phyloP scores from a whole-genome alignment of 2,797 vertebrate species.

The Pseudochromis fuscus region DNA sequence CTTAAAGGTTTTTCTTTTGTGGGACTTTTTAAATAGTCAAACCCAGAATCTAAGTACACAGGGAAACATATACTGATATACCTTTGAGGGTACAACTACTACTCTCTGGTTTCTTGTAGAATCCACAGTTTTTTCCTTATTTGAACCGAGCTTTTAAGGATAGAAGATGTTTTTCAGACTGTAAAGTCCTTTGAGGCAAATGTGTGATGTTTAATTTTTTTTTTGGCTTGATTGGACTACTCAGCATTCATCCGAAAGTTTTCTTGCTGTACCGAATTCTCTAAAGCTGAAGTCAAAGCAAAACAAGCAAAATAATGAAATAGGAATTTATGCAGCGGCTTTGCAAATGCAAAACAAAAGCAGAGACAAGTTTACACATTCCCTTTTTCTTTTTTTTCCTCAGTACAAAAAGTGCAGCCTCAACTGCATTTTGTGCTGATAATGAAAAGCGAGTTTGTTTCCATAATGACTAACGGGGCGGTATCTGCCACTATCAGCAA shows the following conservation, averaged over 20 bases:
- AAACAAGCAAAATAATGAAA: conserved; percentile 17
- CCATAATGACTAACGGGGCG: conserved; percentile 46
- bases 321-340: conserved; percentile 12
- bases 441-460: conserved; percentile 62
- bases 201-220: too few relatives aligned
- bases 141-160: too few relatives aligned
- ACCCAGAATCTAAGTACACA: neutral
- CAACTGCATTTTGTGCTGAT: conserved; percentile 61
- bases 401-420: conserved; percentile 45
- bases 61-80: too few relatives aligned
- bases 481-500: conserved; percentile 47
- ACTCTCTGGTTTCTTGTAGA: too few relatives aligned
- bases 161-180: too few relatives aligned
- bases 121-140: too few relatives aligned
- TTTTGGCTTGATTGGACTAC: neutral
- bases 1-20: neutral
- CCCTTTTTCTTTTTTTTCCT: conserved; percentile 2
- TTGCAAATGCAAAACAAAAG: conserved; percentile 45
- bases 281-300: neutral
- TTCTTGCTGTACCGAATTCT: neutral
- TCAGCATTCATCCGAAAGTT: neutral
- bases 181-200: too few relatives aligned
- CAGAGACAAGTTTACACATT: conserved; percentile 32
- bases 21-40: neutral
- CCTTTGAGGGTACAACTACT: too few relatives aligned